Conservation (phyloP, 2,113 vertebrate species). For the Coptodon rendalli region DNA sequence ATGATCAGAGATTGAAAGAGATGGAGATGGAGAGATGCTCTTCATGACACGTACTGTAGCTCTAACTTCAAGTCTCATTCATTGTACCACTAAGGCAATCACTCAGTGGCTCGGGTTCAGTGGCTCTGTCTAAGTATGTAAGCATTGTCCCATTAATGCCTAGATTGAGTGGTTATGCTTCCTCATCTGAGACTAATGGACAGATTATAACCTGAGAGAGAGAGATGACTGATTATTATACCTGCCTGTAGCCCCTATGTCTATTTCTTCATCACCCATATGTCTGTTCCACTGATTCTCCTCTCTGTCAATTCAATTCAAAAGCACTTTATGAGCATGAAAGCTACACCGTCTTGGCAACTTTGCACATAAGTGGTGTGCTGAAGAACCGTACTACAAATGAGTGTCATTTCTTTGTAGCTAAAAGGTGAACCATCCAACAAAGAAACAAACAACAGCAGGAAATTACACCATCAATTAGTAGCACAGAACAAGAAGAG, state of each 20-base stretch:
- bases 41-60: neutral
- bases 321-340: neutral
- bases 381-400: neutral
- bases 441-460: neutral
- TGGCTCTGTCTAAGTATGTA: conserved; percentile 44
- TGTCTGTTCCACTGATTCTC: neutral
- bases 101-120: conserved; percentile 29
- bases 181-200: conserved; percentile 46
- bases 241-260: conserved; percentile 42
- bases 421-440: neutral
- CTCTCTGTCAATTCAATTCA: neutral
- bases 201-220: conserved; percentile 43
- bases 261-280: conserved; percentile 2
- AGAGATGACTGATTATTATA: conserved; percentile 44
- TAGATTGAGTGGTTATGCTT: conserved; percentile 53
- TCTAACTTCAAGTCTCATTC: conserved; percentile 15
- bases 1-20: neutral
- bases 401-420: neutral
- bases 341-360: neutral
- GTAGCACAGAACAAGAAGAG: neutral
- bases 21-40: neutral
- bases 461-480: neutral
- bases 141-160: conserved; percentile 37
- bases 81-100: conserved; percentile 18
- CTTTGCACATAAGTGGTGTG: neutral